These are phyloP conservation scores for Lysiphlebus fabarum DNA, from an alignment of 1,140 invertebrate genomes.

Conservation along the genomic window DNA sequence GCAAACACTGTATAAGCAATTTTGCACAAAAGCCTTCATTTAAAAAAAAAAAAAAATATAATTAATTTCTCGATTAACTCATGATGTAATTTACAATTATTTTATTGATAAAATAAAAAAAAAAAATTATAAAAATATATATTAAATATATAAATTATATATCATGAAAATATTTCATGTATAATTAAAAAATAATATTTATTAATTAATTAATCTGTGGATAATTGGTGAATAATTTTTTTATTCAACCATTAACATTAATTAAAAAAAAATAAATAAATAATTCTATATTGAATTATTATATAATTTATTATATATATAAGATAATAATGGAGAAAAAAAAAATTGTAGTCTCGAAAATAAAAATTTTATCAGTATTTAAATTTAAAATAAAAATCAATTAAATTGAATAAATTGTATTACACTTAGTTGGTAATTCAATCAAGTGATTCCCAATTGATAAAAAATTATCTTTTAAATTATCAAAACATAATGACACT, in stretches of 20 bases:
- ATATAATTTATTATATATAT: slow-evolving; percentile 23
- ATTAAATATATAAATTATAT: slow-evolving; percentile 10
- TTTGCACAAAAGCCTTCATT: slow-evolving; percentile 33
- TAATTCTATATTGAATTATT: slow-evolving; percentile 20
- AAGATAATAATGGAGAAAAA: slow-evolving; percentile 9
- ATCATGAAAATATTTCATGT: slow-evolving; percentile 28
- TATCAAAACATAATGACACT: no score
- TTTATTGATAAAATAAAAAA: slow-evolving; percentile 8
- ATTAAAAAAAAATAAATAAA: slow-evolving; percentile 6
- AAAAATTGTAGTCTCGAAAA: slow-evolving; percentile 15
- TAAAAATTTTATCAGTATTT: slow-evolving; percentile 26
- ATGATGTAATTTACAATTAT: background rate
- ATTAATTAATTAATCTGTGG: slow-evolving; percentile 21
- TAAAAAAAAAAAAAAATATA: background rate
- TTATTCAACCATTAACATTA: slow-evolving; percentile 23
- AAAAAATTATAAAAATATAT: slow-evolving; percentile 4
- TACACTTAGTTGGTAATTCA: no score
- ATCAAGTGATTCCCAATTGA: no score
- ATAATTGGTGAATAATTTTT: slow-evolving; percentile 17
- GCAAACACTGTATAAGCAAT: slow-evolving; percentile 27
- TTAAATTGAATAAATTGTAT: slow-evolving; percentile 10
- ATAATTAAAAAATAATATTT: slow-evolving; percentile 22
- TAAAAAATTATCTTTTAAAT: no score
- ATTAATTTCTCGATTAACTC: slow-evolving; percentile 27
- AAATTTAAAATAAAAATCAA: slow-evolving; percentile 10